phyloP scores from a whole-genome alignment of 2,113 vertebrate genomes.

The Lampris incognitus region DNA sequence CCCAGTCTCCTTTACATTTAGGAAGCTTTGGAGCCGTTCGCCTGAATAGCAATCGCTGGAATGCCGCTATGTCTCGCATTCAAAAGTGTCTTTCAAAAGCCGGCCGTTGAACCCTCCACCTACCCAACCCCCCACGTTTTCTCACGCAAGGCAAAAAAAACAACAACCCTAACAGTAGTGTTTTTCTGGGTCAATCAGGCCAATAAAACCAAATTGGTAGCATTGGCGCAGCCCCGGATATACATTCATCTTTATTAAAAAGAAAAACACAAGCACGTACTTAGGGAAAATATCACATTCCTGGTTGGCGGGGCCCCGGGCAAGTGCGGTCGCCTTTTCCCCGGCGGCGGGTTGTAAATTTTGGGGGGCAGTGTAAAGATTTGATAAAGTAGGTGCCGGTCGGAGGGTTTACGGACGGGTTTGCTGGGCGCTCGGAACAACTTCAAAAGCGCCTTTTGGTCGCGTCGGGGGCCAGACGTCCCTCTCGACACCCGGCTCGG shows the following conservation, averaged over 20 bases:
- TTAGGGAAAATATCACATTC: slow-evolving; percentile 31
- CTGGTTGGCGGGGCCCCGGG: slow-evolving; percentile 45
- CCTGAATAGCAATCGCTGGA: slow-evolving; percentile 76
- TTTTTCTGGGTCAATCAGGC: slow-evolving; percentile 50
- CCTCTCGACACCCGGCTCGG: slow-evolving; percentile 54
- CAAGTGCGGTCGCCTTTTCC: slow-evolving; percentile 55
- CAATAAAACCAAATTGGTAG: slow-evolving; percentile 44
- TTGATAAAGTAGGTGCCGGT: slow-evolving; percentile 61
- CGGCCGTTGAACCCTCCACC: slow-evolving; percentile 34
- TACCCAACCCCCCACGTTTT: slow-evolving; percentile 68
- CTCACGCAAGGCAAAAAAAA: slow-evolving; percentile 72
- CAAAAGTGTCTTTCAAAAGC: slow-evolving; percentile 75
- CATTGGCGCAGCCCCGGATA: slow-evolving; percentile 8
- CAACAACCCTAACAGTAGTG: slow-evolving; percentile 42
- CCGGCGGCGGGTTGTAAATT: slow-evolving; percentile 43
- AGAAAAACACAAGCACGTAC: slow-evolving; percentile 16
- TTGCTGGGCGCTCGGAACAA: slow-evolving; percentile 60
- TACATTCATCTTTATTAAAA: slow-evolving; percentile 50
- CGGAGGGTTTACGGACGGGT: slow-evolving; percentile 66
- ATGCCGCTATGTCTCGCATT: slow-evolving; percentile 76
- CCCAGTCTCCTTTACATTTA: slow-evolving; percentile 57
- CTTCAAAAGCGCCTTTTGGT: slow-evolving; percentile 82
- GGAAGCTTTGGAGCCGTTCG: slow-evolving; percentile 52
- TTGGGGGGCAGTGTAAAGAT: slow-evolving; percentile 46
- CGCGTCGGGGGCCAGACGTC: slow-evolving; percentile 68